Evolutionary conservation across 2,888 invertebrate species (phyloP), one percentile per base, ranked within the genome.

Genomic region (Mesorhabditis spiculigera): DNA sequence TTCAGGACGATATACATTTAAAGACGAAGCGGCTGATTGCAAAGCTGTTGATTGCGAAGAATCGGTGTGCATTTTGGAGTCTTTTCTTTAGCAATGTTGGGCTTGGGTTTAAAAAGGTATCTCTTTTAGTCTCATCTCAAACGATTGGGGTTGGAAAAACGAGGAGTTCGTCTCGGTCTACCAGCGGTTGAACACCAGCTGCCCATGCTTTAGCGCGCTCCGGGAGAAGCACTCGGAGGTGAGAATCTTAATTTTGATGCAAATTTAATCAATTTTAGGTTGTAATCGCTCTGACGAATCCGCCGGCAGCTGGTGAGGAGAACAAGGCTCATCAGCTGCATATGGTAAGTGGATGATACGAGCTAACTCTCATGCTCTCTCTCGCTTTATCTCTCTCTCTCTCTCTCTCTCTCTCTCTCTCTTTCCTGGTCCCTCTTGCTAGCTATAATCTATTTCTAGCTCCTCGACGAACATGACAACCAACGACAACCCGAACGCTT

Each of bases 1-100:
- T 79, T 69, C 85, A 85, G 68, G 85, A 85, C 63, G 83, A 85
- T 71, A 83, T 85, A 50, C 78, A 79, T 45, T 67, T 82, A 5
- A 68, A 83, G 69, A 81, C 82, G 1, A 79, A 81, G 66, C 68
- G 82, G 65, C 71, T 84, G 42, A 82, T 84, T 66, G 70, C 72
- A 5, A 67, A 79, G 8, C 67, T 84, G 43, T 71, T 77, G 58
- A 72, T 69, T 41, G 79, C 80, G 4, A 75, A 78, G 16, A 16
- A 73, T 16, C 75, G 77, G 82, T 81, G 68, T n/a, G n/a, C n/a
- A n/a, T n/a, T n/a, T n/a, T n/a, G n/a, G n/a, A n/a, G n/a, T n/a
- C n/a, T n/a, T n/a, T n/a, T n/a, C n/a, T n/a, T n/a, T n/a, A n/a
- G n/a, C n/a, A n/a, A n/a, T n/a, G n/a, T n/a, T n/a, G n/a, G n/a